phyloP scores from a whole-genome alignment of 2,888 invertebrate genomes.

The Agrochola litura region DNA sequence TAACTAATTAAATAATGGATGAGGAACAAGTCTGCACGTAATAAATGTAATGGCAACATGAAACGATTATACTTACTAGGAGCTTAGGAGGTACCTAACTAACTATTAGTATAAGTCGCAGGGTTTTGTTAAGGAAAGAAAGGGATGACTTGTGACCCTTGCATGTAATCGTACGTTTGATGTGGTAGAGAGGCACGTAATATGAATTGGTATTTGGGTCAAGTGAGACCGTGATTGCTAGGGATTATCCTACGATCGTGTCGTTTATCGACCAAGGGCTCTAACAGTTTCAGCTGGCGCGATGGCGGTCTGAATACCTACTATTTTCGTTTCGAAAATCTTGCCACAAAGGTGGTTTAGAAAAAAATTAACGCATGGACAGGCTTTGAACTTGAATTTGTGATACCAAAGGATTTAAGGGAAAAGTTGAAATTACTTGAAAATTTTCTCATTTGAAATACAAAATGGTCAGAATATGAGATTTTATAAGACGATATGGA shows the following conservation, averaged over 20 bases:
- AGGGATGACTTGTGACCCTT: constrained; percentile 49
- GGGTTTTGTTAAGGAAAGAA: constrained; percentile 41
- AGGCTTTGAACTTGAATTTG: constrained; percentile 7
- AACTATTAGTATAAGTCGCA: constrained; percentile 20
- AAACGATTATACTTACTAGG: constrained; percentile 35
- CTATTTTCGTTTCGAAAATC: constrained; percentile 29
- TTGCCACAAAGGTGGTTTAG: neutral
- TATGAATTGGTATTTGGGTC: constrained; percentile 67
- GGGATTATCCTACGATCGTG: constrained; percentile 60
- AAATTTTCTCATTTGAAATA: neutral
- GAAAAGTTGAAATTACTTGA: neutral
- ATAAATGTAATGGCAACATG: constrained; percentile 49
- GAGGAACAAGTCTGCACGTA: constrained; percentile 35
- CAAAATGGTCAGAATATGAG: neutral
- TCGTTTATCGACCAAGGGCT: constrained; percentile 45
- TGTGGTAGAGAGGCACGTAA: constrained; percentile 50
- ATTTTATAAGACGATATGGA: constrained; percentile 15
- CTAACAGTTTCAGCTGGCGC: constrained; percentile 22
- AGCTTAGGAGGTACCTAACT: constrained; percentile 13
- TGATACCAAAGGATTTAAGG: neutral
- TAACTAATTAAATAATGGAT: constrained; percentile 54
- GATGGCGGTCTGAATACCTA: constrained; percentile 4
- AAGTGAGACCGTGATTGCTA: constrained; percentile 60
- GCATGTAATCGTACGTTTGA: constrained; percentile 45
- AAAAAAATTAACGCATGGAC: neutral